Conservation (phyloP, 2,797 vertebrate species). For the Phoxinus dragarum region DNA sequence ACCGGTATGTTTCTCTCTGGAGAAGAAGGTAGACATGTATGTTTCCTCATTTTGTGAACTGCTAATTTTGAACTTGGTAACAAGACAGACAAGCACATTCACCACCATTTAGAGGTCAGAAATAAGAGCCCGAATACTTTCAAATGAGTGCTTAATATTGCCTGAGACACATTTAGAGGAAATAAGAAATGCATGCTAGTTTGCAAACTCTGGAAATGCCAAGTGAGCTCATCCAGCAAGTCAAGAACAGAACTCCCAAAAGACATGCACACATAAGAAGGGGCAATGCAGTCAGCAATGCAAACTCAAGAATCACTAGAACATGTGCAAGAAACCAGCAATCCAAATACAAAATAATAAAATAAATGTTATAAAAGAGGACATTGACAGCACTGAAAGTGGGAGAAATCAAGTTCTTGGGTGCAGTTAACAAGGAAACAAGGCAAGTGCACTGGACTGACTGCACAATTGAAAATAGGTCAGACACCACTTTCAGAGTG, state of each 20-base stretch:
- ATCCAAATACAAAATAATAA: slow-evolving; percentile 13
- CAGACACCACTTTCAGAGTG: slow-evolving; percentile 42
- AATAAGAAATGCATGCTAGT: slow-evolving; percentile 30
- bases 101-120: slow-evolving; percentile 43
- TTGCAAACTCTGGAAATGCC: slow-evolving; percentile 4
- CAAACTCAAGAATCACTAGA: not conserved
- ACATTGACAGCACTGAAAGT: not conserved
- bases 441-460: not conserved
- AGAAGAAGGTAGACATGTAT: slow-evolving; percentile 28
- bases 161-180: slow-evolving; percentile 18
- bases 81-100: slow-evolving; percentile 33
- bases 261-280: not conserved
- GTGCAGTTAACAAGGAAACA: not conserved
- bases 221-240: slow-evolving; percentile 16
- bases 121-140: slow-evolving; percentile 47
- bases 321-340: slow-evolving; percentile 34
- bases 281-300: not conserved
- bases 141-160: slow-evolving; percentile 39
- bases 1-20: slow-evolving; percentile 15
- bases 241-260: not conserved
- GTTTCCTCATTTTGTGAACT: slow-evolving; percentile 3
- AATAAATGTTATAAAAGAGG: slow-evolving; percentile 42
- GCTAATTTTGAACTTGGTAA: slow-evolving; percentile 28
- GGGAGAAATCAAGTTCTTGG: slow-evolving; percentile 22
- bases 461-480: not conserved